Base-by-base conservation (phyloP, 2,797 vertebrate species). In the Enteromius argenteus region DNA sequence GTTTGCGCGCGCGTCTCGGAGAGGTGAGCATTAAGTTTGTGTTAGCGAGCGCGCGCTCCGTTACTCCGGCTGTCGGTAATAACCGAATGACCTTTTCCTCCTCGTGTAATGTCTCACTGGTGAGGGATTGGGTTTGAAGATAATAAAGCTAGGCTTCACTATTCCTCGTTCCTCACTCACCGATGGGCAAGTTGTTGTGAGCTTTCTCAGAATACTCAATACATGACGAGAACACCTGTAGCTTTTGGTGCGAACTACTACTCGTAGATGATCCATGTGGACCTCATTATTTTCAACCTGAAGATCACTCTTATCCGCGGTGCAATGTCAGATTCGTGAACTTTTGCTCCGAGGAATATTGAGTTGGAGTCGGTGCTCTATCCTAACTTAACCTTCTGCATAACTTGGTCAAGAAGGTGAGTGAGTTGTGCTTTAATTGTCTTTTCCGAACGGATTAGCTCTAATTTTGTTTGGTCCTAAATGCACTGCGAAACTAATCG, bases 331-430 rank as follows among this genome's bases (percentile, higher is more conserved):
- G 91, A 94, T 93, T 94, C 91, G 49, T 96, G 94, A 96, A 96
- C 94, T 96, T 96, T 94, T 89, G 93, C 93, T 93, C 93, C 88
- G 93, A 94, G 93, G 92, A 94, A 86, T 91, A 94, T 90, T 84
- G 81, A 95, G 94, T 91, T 92, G 90, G 90, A 93, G 88, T 60
- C 81, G 68, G 93, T 92, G 94, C 91, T 92, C 87, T 89, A 90
- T 92, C 84, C 79, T 92, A 93, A 94, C 89, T 91, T 93, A 92
- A 91, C 94, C 93, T 93, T 95, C 94, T 89, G 89, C 89, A 90
- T 90, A 93, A 95, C 95, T 96, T 94, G 92, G 92, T 93, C 92
- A 92, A 94, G 92, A 95, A 96, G 96, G 96, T 97, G 96, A 89
- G 88, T 86, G 23, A 3, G 53, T 60, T 27, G 51, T 62, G 60